Conservation (phyloP, 2,888 invertebrate genomes). For the Harpalus rubripes region DNA sequence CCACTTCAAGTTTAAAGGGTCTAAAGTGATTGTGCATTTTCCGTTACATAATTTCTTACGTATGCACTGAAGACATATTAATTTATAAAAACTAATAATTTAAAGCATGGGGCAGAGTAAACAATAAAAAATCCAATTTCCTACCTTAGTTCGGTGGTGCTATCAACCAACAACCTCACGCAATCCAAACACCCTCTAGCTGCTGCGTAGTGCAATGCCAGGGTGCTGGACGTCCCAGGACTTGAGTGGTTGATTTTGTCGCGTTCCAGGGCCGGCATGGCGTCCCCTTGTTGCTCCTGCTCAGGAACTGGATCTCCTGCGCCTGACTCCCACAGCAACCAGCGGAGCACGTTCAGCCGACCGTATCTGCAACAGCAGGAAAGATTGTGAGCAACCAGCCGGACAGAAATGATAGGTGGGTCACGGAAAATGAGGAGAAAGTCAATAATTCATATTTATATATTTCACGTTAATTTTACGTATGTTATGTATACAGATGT, state of each 20-base stretch:
- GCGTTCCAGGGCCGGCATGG: slow-evolving; percentile 79
- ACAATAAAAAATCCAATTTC: background rate
- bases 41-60: too few species aligned
- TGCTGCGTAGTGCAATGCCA: slow-evolving; percentile 93
- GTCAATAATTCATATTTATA: too few species aligned
- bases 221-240: slow-evolving; percentile 82
- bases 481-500: too few species aligned
- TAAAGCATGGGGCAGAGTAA: background rate
- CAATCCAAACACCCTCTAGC: slow-evolving; percentile 92
- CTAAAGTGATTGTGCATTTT: too few species aligned
- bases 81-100: too few species aligned
- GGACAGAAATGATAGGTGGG: too few species aligned
- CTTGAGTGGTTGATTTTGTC: slow-evolving; percentile 75
- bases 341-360: slow-evolving; percentile 80
- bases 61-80: too few species aligned
- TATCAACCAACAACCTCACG: slow-evolving; percentile 88
- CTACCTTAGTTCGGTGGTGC: slow-evolving; percentile 88
- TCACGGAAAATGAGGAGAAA: too few species aligned
- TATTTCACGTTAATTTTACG: too few species aligned
- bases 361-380: slow-evolving; percentile 78
- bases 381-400: slow-evolving; percentile 55
- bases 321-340: slow-evolving; percentile 80
- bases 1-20: too few species aligned
- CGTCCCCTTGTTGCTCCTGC: slow-evolving; percentile 38
- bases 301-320: background rate